Base-by-base conservation (phyloP, 2,888 invertebrate genomes). In the Chirona hameri region DNA sequence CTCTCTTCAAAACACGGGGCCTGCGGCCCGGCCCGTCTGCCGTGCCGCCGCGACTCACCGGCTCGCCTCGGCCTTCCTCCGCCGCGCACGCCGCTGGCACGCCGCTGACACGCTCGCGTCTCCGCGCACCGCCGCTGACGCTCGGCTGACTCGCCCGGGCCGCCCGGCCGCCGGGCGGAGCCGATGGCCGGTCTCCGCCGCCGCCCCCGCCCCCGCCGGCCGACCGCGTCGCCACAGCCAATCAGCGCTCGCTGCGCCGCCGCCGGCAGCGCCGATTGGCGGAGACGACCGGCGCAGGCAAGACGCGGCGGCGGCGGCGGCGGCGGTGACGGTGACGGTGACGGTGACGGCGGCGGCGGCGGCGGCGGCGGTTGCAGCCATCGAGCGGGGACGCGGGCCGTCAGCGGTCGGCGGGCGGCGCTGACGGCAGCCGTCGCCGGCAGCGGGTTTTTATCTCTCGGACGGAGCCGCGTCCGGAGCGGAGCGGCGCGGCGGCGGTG, bases 181-280 rank as follows among this genome's bases (percentile, higher is more conserved):
- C 89, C 89, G 84, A 88, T 88, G 82, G 89, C 88, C 82, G 87
- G 86, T 89, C 89, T 85, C 89, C 88, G 85, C 89, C 89, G 84
- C 86, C 21, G 80, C 83, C 87, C 85, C 87, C 87, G 82, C 87
- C 87, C 85, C 88, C 88, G 85, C 88, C 88, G 79, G 83, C 83
- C 65, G 83, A 57, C 80, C 83, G 82, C 69, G 83, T 81, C 72
- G 82, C 84, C 52, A 72, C 76, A 82, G 46, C 76, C 76, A 76
- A 76, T 27, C 76, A 39, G 24, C 21, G 76, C 76, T 5, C 76
- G 27, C 14, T 12, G 24, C 27, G 21, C 9, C 46, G 21, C 39
- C 76, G 46, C 24, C 46, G 10, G 39, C 46, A 9, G 76, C 39
- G 7, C 24, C n/a, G 18, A 46, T 76, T 76, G 76, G 76, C 46